These are phyloP conservation scores for Enteromius unitaeniatus DNA, from an alignment of 2,797 vertebrate genomes.

Conservation along the genomic window DNA sequence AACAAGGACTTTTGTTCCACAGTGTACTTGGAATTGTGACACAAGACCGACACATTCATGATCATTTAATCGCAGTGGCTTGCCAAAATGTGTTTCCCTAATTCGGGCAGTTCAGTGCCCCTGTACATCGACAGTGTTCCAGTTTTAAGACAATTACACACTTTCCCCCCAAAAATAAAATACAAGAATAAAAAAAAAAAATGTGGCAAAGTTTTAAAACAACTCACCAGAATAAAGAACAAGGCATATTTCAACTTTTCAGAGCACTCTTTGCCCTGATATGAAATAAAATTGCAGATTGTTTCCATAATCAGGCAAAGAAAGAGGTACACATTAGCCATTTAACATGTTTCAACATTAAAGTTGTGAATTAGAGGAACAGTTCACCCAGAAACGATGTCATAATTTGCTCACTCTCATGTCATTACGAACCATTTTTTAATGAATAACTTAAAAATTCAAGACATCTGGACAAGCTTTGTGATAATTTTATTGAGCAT, in stretches of 20 bases:
- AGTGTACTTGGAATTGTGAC: slow-evolving; percentile 58
- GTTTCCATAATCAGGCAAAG: slow-evolving; percentile 16
- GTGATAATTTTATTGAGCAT: neutral
- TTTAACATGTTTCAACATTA: slow-evolving; percentile 38
- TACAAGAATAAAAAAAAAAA: slow-evolving; percentile 12
- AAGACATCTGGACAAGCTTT: neutral
- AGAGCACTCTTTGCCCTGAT: neutral
- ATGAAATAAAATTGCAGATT: slow-evolving; percentile 1
- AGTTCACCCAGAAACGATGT: neutral
- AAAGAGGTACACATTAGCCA: neutral
- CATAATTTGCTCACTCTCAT: neutral
- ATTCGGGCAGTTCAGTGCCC: slow-evolving; percentile 42
- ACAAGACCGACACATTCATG: slow-evolving; percentile 65
- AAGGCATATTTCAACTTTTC: slow-evolving; percentile 50
- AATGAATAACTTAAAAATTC: neutral
- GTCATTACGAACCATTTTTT: slow-evolving; percentile 1
- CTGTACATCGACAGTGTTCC: slow-evolving; percentile 42
- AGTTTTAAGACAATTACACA: slow-evolving; percentile 26
- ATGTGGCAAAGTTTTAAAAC: slow-evolving; percentile 30
- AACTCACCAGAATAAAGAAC: slow-evolving; percentile 37
- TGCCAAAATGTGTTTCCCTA: slow-evolving; percentile 60
- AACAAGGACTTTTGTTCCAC: slow-evolving; percentile 63
- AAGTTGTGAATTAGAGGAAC: slow-evolving; percentile 2
- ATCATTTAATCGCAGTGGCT: slow-evolving; percentile 53
- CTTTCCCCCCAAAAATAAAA: slow-evolving; percentile 35